Conservation (phyloP, 1,140 invertebrate species). For the Macrocentrus cingulum region DNA sequence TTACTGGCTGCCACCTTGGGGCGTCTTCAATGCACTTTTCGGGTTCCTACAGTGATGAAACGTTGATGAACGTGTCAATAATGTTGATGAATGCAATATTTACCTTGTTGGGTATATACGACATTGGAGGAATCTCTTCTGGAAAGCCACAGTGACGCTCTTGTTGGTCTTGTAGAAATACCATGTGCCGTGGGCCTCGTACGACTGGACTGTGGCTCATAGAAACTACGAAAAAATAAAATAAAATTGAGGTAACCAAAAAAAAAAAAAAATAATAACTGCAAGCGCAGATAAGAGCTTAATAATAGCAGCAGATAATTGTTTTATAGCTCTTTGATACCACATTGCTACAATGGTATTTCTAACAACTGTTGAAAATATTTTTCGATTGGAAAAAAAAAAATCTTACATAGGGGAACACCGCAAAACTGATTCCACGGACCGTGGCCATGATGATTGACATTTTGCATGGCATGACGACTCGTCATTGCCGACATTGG, state of each 20-base stretch:
- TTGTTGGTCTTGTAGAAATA: constrained; percentile 49
- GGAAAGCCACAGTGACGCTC: constrained; percentile 45
- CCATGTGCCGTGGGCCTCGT: constrained; percentile 48
- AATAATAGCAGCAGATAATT: not conserved
- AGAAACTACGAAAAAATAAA: constrained; percentile 30
- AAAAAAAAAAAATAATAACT: not conserved
- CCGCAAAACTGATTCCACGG: constrained; percentile 54
- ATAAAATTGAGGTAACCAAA: not conserved
- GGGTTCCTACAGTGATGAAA: constrained; percentile 20
- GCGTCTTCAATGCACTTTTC: constrained; percentile 28
- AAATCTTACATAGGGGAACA: constrained; percentile 49
- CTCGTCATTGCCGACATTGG: constrained; percentile 43
- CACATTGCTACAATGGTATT: too few species aligned
- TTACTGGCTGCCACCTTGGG: constrained; percentile 28
- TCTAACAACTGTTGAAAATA: too few species aligned
- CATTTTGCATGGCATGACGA: constrained; percentile 45
- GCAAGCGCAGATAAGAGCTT: too few species aligned
- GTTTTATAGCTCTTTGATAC: not conserved
- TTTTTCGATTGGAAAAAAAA: not conserved
- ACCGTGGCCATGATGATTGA: constrained; percentile 42
- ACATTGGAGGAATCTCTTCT: constrained; percentile 44
- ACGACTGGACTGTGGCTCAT: constrained; percentile 37
- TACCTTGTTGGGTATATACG: constrained; percentile 44
- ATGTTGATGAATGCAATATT: constrained; percentile 38
- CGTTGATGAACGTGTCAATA: too few species aligned